Evolutionary conservation across 2,113 vertebrate species (phyloP), one percentile per base, ranked within the genome.

Genomic region (Daubentonia madagascariensis): DNA sequence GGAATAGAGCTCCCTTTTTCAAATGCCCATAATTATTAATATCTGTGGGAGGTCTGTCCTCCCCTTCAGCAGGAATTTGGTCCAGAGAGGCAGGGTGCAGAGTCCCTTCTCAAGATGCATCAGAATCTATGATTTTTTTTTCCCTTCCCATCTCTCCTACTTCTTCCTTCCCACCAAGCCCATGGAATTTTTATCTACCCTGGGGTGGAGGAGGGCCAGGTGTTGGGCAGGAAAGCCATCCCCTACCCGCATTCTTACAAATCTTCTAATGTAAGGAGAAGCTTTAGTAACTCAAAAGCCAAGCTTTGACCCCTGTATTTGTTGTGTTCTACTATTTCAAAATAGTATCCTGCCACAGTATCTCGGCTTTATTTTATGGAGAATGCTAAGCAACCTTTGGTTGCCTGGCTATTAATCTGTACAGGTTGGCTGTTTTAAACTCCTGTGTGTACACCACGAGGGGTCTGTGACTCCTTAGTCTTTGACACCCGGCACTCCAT

Each of bases 241-340:
- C 40, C 17, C 22, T 89, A 40, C 17, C 59, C 57, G 32, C 6
- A n/a, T 65, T 57, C 59, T 85, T 65, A 6, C 6, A 63, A 70
- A 86, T 68, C 0, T 72, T 94, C 6, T 67, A 65, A 89, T 48
- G 37, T 37, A 70, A 85, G 40, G 73, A 52, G 52, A 86, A 8
- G 6, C 35, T 88, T 80, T 89, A 83, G 94, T 97, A 97, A 84
- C 48, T 48, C 72, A 37, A 65, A 88, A 83, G 76, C 28, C 28
- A 54, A 92, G 4, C 45, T 67, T 8, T 63, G 73, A 96, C 32
- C 23, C 17, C 8, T 50, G 0, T 52, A 28, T 70, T n/a, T 80
- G 30, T n/a, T 80, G 14, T 48, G 48, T 68, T 70, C 30, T 92
- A 0, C 30, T 92, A 0, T 83, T 86, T 96, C 30, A 81, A 52